Evolutionary conservation across 2,888 invertebrate species (phyloP).

Genomic region (Drosophila planitibia): DNA sequence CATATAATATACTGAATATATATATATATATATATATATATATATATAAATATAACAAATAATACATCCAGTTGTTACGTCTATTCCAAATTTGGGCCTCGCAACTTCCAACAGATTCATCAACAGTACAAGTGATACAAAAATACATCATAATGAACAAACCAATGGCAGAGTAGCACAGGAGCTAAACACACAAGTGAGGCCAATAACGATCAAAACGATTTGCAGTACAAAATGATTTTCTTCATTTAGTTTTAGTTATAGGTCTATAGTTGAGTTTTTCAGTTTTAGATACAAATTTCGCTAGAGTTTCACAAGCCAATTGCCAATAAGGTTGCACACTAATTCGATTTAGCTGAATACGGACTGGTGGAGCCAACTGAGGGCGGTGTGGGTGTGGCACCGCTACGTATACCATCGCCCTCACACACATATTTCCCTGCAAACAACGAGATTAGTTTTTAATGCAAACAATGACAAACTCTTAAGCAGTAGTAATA

Average conservation of each 20-base stretch:
- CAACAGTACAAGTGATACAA: constrained; percentile 71
- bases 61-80: constrained; percentile 65
- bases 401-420: constrained; percentile 86
- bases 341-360: constrained; percentile 83
- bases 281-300: constrained; percentile 29
- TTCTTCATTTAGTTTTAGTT: constrained; percentile 21
- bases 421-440: constrained; percentile 94
- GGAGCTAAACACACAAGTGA: constrained; percentile 36
- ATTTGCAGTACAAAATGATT: constrained; percentile 33
- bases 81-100: constrained; percentile 34
- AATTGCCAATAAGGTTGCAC: constrained; percentile 18
- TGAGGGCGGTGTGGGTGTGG: constrained; percentile 85
- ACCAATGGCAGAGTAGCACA: constrained; percentile 39
- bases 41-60: constrained; percentile 72
- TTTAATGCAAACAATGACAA: neutral
- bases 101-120: constrained; percentile 48
- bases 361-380: constrained; percentile 85
- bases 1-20: constrained; percentile 59
- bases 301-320: constrained; percentile 54
- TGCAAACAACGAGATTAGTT: constrained; percentile 70
- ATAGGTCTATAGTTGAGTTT: constrained; percentile 7
- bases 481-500: neutral
- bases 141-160: constrained; percentile 68
- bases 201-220: constrained; percentile 28
- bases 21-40: constrained; percentile 67